Conservation (phyloP, 2,797 vertebrate species). For the Spizella passerina region DNA sequence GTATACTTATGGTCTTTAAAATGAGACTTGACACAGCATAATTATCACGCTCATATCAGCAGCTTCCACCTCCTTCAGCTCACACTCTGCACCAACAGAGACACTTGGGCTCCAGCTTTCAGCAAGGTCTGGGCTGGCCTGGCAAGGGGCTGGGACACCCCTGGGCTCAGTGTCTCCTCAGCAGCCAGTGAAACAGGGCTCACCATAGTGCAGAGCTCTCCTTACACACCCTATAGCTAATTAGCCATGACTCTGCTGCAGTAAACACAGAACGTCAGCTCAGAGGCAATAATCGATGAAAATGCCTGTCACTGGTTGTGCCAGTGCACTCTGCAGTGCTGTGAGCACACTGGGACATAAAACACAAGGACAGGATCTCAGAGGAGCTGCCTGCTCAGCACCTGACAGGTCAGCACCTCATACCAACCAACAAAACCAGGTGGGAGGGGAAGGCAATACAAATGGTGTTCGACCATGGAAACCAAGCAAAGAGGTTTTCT, state of each 20-base stretch:
- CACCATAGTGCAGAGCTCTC: not conserved
- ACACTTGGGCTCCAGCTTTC: not conserved
- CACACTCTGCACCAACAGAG: not conserved
- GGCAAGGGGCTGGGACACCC: not conserved
- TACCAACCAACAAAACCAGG: not conserved
- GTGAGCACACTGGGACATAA: fast-evolving
- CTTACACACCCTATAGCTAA: not conserved
- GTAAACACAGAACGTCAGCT: not conserved
- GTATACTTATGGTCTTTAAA: constrained; percentile 70
- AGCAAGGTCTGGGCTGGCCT: not conserved
- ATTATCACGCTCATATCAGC: constrained; percentile 49
- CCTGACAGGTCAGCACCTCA: not conserved
- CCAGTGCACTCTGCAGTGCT: not conserved
- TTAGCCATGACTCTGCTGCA: not conserved
- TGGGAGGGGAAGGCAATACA: not conserved
- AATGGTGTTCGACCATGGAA: not conserved
- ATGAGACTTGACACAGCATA: constrained; percentile 69
- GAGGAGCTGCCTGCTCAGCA: not conserved
- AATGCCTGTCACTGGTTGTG: not conserved
- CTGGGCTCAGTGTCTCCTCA: not conserved
- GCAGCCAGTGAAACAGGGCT: not conserved
- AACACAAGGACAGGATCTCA: not conserved
- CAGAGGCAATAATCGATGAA: fast-evolving
- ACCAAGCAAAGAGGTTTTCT: not conserved
- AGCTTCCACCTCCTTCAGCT: constrained; percentile 5